Conservation (phyloP, 2,113 vertebrate species). For the Elephantulus edwardii region DNA sequence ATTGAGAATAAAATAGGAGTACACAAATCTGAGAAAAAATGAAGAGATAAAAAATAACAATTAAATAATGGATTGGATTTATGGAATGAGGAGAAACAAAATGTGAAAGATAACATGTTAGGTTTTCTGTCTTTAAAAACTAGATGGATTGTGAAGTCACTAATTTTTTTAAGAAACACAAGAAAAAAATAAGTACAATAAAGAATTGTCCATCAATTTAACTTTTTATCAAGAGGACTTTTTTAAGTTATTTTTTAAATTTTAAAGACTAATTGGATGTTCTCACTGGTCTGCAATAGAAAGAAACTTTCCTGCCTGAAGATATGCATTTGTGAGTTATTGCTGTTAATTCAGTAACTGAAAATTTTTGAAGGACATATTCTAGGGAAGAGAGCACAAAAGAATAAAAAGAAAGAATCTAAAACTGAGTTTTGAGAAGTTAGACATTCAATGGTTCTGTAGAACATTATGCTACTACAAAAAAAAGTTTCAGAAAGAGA, state of each 20-base stretch:
- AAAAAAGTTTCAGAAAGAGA: not conserved
- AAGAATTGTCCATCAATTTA: not conserved
- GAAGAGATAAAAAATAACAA: not conserved
- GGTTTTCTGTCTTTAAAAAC: too few species aligned
- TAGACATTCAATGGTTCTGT: not conserved
- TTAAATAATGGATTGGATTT: not conserved
- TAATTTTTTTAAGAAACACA: not conserved
- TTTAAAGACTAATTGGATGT: not conserved
- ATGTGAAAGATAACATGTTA: too few species aligned
- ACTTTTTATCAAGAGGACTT: not conserved
- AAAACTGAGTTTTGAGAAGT: not conserved
- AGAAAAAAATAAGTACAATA: not conserved
- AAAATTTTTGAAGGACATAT: slow-evolving; percentile 14
- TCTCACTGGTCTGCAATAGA: not conserved
- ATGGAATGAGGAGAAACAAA: not conserved
- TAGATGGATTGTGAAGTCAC: not conserved
- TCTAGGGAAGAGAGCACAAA: not conserved
- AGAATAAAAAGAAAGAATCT: not conserved
- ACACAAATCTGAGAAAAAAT: not conserved
- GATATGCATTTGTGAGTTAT: not conserved
- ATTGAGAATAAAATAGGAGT: not conserved
- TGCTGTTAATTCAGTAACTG: too few species aligned
- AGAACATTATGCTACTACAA: not conserved
- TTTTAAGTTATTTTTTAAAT: not conserved
- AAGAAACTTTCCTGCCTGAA: not conserved